Conservation (phyloP, 2,888 invertebrate genomes). For the Drosophila prostipennis region DNA sequence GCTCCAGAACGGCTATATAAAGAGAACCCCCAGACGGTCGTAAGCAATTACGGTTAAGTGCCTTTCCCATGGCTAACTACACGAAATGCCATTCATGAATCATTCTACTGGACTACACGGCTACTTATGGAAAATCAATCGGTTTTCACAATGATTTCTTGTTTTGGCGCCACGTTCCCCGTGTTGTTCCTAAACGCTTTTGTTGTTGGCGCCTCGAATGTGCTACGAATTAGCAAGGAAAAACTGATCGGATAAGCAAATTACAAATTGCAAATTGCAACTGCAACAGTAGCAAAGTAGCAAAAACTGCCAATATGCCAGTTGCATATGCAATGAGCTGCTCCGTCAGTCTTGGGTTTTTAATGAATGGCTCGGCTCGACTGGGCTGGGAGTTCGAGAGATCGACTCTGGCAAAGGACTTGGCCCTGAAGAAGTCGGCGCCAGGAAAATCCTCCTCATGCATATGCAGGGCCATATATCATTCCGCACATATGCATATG, state of each 20-base stretch:
- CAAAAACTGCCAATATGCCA: slow-evolving; percentile 51
- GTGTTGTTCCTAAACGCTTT: slow-evolving; percentile 36
- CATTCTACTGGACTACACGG: slow-evolving; percentile 31
- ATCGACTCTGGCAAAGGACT: slow-evolving; percentile 33
- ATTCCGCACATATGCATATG: slow-evolving; percentile 58
- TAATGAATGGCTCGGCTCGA: slow-evolving; percentile 64
- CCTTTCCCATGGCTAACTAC: slow-evolving; percentile 31
- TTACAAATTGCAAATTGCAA: slow-evolving; percentile 47
- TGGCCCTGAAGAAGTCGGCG: slow-evolving; percentile 48
- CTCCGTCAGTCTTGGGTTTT: slow-evolving; percentile 49
- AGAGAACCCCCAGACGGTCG: slow-evolving; percentile 21
- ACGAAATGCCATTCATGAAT: slow-evolving; percentile 60
- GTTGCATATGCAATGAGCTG: slow-evolving; percentile 65
- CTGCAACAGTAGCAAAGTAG: slow-evolving; percentile 19
- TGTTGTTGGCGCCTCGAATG: slow-evolving; percentile 76
- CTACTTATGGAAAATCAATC: slow-evolving; percentile 46
- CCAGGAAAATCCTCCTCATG: slow-evolving; percentile 52
- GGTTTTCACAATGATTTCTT: slow-evolving; percentile 37
- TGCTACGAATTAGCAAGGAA: slow-evolving; percentile 78
- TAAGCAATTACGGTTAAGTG: slow-evolving; percentile 48
- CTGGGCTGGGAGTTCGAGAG: not conserved
- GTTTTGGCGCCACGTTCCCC: slow-evolving; percentile 52
- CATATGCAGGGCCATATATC: slow-evolving; percentile 63
- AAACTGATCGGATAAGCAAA: slow-evolving; percentile 82
- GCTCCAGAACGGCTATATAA: slow-evolving; percentile 2